Base-by-base conservation (phyloP, 2,888 invertebrate species). In the Tinea semifulvella region DNA sequence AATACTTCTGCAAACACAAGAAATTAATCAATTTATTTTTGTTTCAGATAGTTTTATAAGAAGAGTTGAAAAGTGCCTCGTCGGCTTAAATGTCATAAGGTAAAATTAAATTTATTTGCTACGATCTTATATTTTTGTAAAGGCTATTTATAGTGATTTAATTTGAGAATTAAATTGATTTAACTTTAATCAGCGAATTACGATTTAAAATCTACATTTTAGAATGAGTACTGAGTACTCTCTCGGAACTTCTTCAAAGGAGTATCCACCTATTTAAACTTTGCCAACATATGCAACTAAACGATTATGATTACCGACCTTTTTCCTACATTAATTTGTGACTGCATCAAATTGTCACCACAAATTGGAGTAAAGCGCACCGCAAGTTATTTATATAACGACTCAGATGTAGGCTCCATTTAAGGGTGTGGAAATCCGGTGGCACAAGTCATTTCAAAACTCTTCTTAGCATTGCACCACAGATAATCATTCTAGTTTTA, bases 321-420 rank as follows among this genome's bases (percentile, higher is more conserved):
- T 22, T 7, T 22, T 22, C 22, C 8, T 22, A 5, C 8, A 22
- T 22, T 22, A 22, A 22, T 7, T 8, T 7, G 5, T 22, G 22
- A 22, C 22, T 7, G 8, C 5, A 7, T 22, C 8, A 7, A 22
- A 22, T 7, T 22, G 22, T 22, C 8, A 22, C 31, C n/a, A 17
- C 14, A 31, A 40, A 40, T 20, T 40, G 40, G 22, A 40, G 40
- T 22, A 11, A 40, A 40, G 14, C 40, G 10, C 20, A 40, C 40
- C 40, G 22, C 40, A 40, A 40, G 22, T 22, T 7, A 40, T 40
- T 40, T 40, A 40, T 17, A 22, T 40, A 40, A 40, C 19, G 14
- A 22, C 22, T 40, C 7, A 40, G n/a, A 40, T 40, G 6, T 11
- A 40, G 14, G 22, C 20, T 40, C 2, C 20, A 22, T 6, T 31